phyloP scores from a whole-genome alignment of 1,140 invertebrate species.

The Choristoneura fumiferana region DNA sequence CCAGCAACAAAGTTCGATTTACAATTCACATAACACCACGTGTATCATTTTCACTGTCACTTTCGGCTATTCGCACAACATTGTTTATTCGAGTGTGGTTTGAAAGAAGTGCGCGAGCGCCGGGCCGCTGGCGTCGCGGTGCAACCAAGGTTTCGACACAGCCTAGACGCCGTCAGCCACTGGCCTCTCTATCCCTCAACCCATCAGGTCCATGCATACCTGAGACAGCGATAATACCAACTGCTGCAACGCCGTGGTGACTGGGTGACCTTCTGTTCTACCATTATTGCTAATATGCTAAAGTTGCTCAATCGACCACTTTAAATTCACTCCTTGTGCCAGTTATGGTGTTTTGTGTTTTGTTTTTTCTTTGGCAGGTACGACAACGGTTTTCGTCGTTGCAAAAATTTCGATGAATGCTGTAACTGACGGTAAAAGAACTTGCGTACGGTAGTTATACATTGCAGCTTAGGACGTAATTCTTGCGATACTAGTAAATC shows the following conservation, averaged over 20 bases:
- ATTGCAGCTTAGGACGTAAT: not conserved
- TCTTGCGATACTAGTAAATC: not conserved
- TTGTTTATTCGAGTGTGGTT: constrained; percentile 45
- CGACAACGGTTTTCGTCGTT: not conserved
- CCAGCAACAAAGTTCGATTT: constrained; percentile 23
- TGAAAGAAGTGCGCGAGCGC: constrained; percentile 40
- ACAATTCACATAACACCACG: constrained; percentile 3
- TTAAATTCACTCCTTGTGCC: constrained; percentile 49
- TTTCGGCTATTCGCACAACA: constrained; percentile 50
- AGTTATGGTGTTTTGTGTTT: constrained; percentile 29
- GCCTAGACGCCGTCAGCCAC: constrained; percentile 39
- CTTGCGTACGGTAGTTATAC: not conserved
- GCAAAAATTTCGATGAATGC: not conserved
- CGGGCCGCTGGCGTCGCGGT: constrained; percentile 26
- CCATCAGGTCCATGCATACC: not conserved
- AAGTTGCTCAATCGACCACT: constrained; percentile 57
- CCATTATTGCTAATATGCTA: constrained; percentile 67
- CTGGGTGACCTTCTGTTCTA: constrained; percentile 64
- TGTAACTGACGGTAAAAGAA: not conserved
- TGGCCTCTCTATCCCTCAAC: constrained; percentile 43
- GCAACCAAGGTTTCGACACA: constrained; percentile 69
- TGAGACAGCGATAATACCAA: constrained; percentile 36
- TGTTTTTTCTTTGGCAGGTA: constrained; percentile 22
- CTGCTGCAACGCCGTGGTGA: constrained; percentile 41
- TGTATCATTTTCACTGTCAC: constrained; percentile 54